Percentiles rank a stretch among this genome's conserved stretches.
phyloP scores from a whole-genome alignment of 2,888 invertebrate genomes.

The Blastobasis adustella region DNA sequence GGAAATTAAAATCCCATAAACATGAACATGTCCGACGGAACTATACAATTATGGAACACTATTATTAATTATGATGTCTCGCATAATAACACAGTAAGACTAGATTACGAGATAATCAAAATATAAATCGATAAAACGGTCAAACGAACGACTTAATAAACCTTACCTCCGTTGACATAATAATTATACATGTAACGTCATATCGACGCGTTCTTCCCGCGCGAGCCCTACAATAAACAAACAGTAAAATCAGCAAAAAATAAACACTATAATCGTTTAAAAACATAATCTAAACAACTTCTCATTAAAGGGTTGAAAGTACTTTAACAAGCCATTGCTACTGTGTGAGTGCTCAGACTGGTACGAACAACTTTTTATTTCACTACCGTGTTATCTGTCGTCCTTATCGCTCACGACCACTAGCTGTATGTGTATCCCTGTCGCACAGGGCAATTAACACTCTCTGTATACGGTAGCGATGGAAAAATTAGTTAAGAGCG shows the following conservation, averaged over 20 bases:
- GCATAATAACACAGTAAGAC: too few species aligned
- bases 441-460: constrained; percentile 59
- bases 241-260: constrained; percentile 26
- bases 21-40: too few species aligned
- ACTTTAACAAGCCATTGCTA: constrained; percentile 50
- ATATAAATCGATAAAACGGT: too few species aligned
- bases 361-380: constrained; percentile 58
- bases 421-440: constrained; percentile 21
- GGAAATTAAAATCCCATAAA: too few species aligned
- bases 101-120: too few species aligned
- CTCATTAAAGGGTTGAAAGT: constrained; percentile 55
- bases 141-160: too few species aligned
- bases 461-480: constrained; percentile 62
- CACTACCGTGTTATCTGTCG: constrained; percentile 27
- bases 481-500: constrained; percentile 66
- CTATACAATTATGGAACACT: too few species aligned
- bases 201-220: not conserved
- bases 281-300: constrained; percentile 36
- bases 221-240: constrained; percentile 30
- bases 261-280: constrained; percentile 19
- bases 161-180: not conserved
- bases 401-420: constrained; percentile 23
- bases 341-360: constrained; percentile 40
- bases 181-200: not conserved
- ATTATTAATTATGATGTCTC: too few species aligned